Conservation (phyloP, 2,113 vertebrate genomes). For the Orthonyx spaldingii region DNA sequence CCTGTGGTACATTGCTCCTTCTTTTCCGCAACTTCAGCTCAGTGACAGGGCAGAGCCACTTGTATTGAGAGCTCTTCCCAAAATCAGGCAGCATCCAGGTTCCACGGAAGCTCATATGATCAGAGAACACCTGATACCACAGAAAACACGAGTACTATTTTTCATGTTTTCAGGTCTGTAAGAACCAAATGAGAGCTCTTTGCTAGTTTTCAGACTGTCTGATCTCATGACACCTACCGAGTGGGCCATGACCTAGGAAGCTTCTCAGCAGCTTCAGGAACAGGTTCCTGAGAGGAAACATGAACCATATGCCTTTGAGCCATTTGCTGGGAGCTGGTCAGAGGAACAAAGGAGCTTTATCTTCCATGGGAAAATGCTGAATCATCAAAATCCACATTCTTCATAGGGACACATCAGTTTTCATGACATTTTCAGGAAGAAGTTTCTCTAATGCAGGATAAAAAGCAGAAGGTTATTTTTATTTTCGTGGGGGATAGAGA, state of each 20-base stretch:
- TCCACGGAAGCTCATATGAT: accelerated
- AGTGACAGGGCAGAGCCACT: neutral
- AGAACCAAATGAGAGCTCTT: neutral
- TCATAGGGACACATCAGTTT: neutral
- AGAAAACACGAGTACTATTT: neutral
- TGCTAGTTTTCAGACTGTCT: neutral
- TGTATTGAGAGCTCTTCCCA: neutral
- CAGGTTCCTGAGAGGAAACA: neutral
- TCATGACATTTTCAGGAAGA: neutral
- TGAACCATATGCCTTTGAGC: neutral
- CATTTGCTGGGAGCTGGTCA: neutral
- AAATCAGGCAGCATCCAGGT: neutral
- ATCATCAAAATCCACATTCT: conserved; percentile 4
- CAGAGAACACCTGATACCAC: neutral
- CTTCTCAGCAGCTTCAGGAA: neutral
- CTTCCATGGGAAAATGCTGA: conserved; percentile 3
- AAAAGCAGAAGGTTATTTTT: neutral
- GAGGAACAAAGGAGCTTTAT: conserved; percentile 10
- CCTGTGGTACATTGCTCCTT: neutral
- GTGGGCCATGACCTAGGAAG: neutral
- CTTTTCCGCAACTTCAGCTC: neutral
- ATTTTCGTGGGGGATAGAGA: neutral
- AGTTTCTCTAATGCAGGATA: neutral
- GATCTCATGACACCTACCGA: neutral
- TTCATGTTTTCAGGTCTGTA: neutral